Base-by-base conservation (phyloP, 1,140 invertebrate species). In the Eueides isabella region DNA sequence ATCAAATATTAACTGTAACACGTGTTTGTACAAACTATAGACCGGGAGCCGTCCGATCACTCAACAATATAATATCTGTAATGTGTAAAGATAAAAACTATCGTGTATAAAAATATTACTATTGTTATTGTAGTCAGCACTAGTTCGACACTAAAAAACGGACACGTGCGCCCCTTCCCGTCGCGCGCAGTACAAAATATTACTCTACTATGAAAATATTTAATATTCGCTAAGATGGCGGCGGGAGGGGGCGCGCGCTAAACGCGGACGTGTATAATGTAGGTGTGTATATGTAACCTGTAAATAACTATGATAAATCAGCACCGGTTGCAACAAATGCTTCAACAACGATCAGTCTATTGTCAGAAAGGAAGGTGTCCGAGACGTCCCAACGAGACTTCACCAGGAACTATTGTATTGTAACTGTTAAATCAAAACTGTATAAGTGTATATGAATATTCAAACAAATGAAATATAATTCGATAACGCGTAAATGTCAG, bases 311-410 rank as follows among this genome's bases (percentile, higher is more conserved):
- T 91, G 80, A 85, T 91, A 92, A 92, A 93, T 88, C 85, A 93
- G 91, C 91, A 93, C 91, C 91, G 88, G 90, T 91, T 77, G 91
- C 91, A 92, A 93, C 91, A 88, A 92, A 93, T 90, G 91, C 89
- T 89, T 86, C 84, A 93, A 93, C 91, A 92, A 92, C 88, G 77
- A 91, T 93, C 91, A 93, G 91, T 93, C 91, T 93, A 93, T 93
- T 92, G 91, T 93, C 88, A 89, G 85, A 89, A 91, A 92, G 87
- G 89, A 91, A 91, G 86, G 88, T 91, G 88, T 81, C 81, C 74
- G 79, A 80, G 81, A 77, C 80, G 71, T 85, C 80, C 82, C 80
- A 75, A 87, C 87, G 86, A 88, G 86, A 76, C 81, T 82, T 44
- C 48, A n/a, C 48, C 48, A 14, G 23, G 5, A 2, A 4, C 11